These are phyloP conservation scores for Phoenoteleia sp. DNA, from an alignment of 2,888 invertebrate genomes.

Conservation along the genomic window DNA sequence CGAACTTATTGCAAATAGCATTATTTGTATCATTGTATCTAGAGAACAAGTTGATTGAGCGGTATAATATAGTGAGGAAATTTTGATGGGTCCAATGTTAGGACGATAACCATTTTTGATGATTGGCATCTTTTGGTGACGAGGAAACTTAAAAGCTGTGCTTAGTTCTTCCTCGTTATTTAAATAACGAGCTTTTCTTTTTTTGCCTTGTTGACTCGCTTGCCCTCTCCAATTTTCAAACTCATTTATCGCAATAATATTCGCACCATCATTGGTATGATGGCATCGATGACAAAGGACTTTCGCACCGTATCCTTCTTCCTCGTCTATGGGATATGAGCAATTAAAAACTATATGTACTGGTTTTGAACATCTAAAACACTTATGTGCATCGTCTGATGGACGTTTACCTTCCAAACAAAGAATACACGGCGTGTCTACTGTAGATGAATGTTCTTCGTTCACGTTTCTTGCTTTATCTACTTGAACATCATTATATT, in stretches of 20 bases:
- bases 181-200: not conserved
- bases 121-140: too few species aligned
- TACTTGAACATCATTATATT: too few species aligned
- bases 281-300: slow-evolving; percentile 22
- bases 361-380: slow-evolving; percentile 20
- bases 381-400: slow-evolving; percentile 32
- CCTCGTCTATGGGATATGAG: slow-evolving; percentile 17
- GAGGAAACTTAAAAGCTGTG: too few species aligned
- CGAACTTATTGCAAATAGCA: too few species aligned
- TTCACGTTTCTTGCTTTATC: too few species aligned
- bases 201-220: not conserved
- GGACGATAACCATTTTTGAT: too few species aligned
- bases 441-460: too few species aligned
- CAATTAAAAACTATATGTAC: slow-evolving; percentile 48
- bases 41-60: too few species aligned
- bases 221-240: slow-evolving; percentile 17
- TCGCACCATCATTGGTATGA: not conserved
- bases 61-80: too few species aligned
- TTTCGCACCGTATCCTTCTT: slow-evolving; percentile 51
- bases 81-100: too few species aligned
- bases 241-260: not conserved
- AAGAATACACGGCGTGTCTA: too few species aligned
- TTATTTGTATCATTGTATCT: too few species aligned
- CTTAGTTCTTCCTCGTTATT: not conserved
- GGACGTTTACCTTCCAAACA: not conserved